Conservation (phyloP, 2,888 invertebrate genomes). For the Ormyrus rosae region DNA sequence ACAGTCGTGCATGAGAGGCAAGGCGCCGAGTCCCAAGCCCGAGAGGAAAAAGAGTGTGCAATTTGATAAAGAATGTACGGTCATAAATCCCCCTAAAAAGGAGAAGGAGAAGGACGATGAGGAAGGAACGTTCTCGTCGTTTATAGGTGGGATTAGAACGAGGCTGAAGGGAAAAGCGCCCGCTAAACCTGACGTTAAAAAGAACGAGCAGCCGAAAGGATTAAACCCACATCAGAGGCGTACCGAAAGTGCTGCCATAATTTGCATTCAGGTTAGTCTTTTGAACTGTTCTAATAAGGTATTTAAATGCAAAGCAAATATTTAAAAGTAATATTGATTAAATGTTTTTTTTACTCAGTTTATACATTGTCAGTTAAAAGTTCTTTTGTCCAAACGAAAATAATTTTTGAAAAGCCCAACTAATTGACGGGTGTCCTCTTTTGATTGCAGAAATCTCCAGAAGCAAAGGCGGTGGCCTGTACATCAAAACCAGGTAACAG, state of each 20-base stretch:
- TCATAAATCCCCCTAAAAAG: slow-evolving; percentile 57
- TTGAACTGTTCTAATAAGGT: neutral
- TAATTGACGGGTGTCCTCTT: slow-evolving; percentile 26
- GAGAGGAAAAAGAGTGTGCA: slow-evolving; percentile 68
- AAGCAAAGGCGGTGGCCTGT: slow-evolving; percentile 58
- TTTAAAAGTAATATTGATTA: no score
- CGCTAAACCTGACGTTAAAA: slow-evolving; percentile 57
- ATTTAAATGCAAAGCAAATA: neutral
- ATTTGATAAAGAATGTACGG: slow-evolving; percentile 64
- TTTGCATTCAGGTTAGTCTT: slow-evolving; percentile 58
- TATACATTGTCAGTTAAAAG: no score
- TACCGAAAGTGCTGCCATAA: slow-evolving; percentile 44
- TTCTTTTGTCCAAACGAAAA: neutral
- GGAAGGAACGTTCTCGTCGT: slow-evolving; percentile 52
- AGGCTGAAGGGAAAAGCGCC: slow-evolving; percentile 61
- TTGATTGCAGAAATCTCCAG: slow-evolving; percentile 63
- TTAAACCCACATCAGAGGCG: slow-evolving; percentile 38
- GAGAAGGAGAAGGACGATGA: slow-evolving; percentile 43
- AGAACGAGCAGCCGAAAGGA: slow-evolving; percentile 36
- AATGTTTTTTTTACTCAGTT: no score
- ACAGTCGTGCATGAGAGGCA: slow-evolving; percentile 62
- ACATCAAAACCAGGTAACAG: slow-evolving; percentile 70
- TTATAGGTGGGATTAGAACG: slow-evolving; percentile 53
- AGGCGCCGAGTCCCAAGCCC: slow-evolving; percentile 56
- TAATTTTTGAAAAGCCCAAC: neutral